Conservation (phyloP, 2,888 invertebrate species). For the Caenorhabditis uteleia region DNA sequence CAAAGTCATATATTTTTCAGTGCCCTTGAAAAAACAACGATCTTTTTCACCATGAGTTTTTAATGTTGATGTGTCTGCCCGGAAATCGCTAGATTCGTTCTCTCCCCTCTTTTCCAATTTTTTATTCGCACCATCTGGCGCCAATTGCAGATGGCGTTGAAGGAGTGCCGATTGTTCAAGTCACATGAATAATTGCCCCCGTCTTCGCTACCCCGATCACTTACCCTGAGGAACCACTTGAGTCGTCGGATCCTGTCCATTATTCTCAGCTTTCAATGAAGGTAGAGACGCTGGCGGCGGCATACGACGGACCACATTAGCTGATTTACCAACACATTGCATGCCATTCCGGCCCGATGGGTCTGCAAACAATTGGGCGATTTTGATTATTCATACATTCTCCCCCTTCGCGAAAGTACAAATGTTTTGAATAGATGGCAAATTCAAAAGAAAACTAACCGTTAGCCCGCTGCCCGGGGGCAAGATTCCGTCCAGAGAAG, state of each 20-base stretch:
- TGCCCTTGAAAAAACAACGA: too few species aligned
- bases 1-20: too few species aligned
- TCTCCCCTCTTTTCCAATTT: too few species aligned
- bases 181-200: too few species aligned
- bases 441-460: conserved; percentile 44
- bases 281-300: conserved; percentile 91
- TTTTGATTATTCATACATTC: background rate
- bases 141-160: too few species aligned
- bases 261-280: conserved; percentile 94
- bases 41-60: too few species aligned
- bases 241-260: conserved; percentile 79
- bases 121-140: too few species aligned
- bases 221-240: conserved; percentile 80
- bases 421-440: background rate
- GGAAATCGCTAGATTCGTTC: too few species aligned
- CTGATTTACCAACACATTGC: conserved; percentile 99
- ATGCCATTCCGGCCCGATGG: conserved; percentile 85
- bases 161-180: too few species aligned
- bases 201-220: conserved; percentile 1
- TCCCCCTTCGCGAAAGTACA: background rate
- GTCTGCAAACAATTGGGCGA: conserved; percentile 12
- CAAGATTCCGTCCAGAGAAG: conserved; percentile 61
- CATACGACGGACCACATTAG: conserved; percentile 89
- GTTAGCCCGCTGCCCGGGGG: conserved; percentile 48
- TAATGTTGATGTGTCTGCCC: too few species aligned